Percentiles rank a stretch among this genome's conserved stretches.
Evolutionary conservation across 2,797 vertebrate genomes (phyloP).

Genomic region (Nasua narica): DNA sequence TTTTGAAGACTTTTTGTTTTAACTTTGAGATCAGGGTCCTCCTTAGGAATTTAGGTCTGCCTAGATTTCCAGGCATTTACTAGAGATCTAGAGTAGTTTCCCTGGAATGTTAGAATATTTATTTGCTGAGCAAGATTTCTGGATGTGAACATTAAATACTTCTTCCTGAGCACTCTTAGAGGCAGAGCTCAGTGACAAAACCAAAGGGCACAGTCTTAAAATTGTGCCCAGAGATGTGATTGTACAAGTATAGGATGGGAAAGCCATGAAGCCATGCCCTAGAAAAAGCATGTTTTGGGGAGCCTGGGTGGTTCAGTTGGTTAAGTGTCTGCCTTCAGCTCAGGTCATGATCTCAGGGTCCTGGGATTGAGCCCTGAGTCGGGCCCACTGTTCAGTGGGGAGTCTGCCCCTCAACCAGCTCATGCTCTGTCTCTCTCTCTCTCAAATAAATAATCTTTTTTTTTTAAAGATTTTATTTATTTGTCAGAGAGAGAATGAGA

Average conservation of each 20-base stretch:
- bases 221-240: background rate
- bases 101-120: background rate
- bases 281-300: background rate
- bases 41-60: background rate
- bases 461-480: background rate
- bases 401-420: too few species aligned
- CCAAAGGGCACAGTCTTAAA: background rate
- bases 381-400: too few species aligned
- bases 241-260: background rate
- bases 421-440: too few species aligned
- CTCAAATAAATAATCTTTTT: background rate
- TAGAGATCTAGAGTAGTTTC: background rate
- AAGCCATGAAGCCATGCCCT: background rate
- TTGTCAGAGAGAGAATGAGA: background rate
- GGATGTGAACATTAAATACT: background rate
- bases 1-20: background rate
- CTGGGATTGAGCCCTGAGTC: too few species aligned
- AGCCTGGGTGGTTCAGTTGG: too few species aligned
- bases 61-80: background rate
- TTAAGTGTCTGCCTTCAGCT: too few species aligned
- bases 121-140: background rate
- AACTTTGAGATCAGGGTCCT: background rate
- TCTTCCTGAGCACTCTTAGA: background rate
- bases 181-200: background rate
- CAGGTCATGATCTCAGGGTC: too few species aligned